Evolutionary conservation across 2,797 vertebrate species (phyloP).

Genomic region (Poeciliopsis turneri): DNA sequence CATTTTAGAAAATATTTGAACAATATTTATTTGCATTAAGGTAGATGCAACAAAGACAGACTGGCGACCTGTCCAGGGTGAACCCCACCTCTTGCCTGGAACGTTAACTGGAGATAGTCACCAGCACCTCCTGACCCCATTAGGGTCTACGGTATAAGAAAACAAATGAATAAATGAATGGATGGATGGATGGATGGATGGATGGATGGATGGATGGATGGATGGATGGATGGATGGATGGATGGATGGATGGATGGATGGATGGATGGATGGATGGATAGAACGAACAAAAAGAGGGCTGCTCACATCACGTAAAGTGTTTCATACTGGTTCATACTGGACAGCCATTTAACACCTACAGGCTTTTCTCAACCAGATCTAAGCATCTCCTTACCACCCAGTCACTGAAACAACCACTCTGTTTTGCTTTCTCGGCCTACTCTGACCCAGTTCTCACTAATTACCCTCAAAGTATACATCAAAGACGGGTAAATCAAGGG

Average conservation of each 20-base stretch:
- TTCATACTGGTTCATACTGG: constrained; percentile 58
- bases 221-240: no score
- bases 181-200: no score
- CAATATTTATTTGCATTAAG: constrained; percentile 61
- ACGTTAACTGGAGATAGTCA: no score
- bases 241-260: no score
- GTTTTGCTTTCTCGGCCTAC: constrained; percentile 76
- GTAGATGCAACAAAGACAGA: constrained; percentile 28
- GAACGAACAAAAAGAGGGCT: constrained; percentile 29
- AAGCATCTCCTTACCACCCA: constrained; percentile 53
- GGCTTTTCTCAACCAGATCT: constrained; percentile 10
- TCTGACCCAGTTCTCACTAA: constrained; percentile 82
- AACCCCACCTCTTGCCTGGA: no score
- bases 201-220: no score
- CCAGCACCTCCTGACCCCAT: no score
- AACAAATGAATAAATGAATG: no score
- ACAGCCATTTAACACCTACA: constrained; percentile 65
- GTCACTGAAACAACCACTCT: constrained; percentile 61
- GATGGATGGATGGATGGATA: no score
- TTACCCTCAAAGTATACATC: constrained; percentile 81
- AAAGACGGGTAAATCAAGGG: constrained; percentile 74
- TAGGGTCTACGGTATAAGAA: no score
- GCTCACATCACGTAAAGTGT: constrained; percentile 59
- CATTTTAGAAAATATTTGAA: constrained; percentile 5
- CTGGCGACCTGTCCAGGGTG: no score